Conservation (phyloP, 2,888 invertebrate genomes). For the Parnassius orleans region DNA sequence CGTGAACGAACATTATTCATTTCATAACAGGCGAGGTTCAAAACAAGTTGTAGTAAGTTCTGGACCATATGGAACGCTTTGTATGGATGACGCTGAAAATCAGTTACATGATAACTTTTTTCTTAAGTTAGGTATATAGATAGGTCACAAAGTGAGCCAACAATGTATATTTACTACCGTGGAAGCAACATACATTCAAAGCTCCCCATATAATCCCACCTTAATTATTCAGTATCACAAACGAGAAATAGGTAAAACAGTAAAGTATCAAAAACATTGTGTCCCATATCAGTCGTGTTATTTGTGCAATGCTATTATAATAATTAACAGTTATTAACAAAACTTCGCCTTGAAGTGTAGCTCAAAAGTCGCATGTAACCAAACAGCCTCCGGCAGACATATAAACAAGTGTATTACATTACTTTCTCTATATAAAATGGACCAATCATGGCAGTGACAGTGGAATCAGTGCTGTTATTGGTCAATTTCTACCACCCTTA, state of each 20-base stretch:
- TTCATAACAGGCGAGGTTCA: slow-evolving; percentile 59
- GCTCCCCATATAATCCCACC: slow-evolving; percentile 36
- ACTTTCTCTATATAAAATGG: slow-evolving; percentile 72
- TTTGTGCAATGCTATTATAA: slow-evolving; percentile 75
- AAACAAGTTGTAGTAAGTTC: slow-evolving; percentile 46
- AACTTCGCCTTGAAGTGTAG: slow-evolving; percentile 77
- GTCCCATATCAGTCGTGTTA: slow-evolving; percentile 78
- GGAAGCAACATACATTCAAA: slow-evolving; percentile 30
- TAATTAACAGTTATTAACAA: slow-evolving; percentile 66
- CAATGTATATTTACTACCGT: slow-evolving; percentile 7
- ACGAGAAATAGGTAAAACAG: slow-evolving; percentile 71
- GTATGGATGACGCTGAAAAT: slow-evolving; percentile 10
- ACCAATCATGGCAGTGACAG: slow-evolving; percentile 79
- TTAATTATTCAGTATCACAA: slow-evolving; percentile 55
- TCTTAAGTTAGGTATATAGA: not conserved
- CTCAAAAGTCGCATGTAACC: slow-evolving; percentile 74
- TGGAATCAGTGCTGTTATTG: slow-evolving; percentile 75
- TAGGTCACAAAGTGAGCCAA: slow-evolving; percentile 11
- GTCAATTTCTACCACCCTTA: slow-evolving; percentile 73
- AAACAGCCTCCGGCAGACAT: slow-evolving; percentile 78
- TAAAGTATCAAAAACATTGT: slow-evolving; percentile 78
- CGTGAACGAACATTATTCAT: slow-evolving; percentile 57
- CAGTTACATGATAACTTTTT: not conserved
- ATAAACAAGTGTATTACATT: slow-evolving; percentile 72
- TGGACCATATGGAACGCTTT: slow-evolving; percentile 24